phyloP scores from a whole-genome alignment of 1,140 invertebrate species.

The Lucilia cuprina region DNA sequence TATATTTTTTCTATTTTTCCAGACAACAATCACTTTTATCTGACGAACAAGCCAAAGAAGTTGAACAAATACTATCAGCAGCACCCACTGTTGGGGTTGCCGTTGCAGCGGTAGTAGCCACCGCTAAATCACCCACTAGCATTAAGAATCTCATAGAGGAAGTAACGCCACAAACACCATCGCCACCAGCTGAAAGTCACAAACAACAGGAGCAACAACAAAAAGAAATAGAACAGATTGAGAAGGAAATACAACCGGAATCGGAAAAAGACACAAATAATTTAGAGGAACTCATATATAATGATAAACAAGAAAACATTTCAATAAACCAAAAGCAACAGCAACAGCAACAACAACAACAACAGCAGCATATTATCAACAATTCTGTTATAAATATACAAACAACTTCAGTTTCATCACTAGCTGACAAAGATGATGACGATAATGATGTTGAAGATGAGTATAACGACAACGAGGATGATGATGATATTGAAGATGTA shows the following conservation, averaged over 20 bases:
- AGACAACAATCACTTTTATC: conserved; percentile 80
- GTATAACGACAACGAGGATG: conserved; percentile 39
- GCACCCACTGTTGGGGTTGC: conserved; percentile 52
- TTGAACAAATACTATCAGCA: conserved; percentile 77
- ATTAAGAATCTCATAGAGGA: conserved; percentile 58
- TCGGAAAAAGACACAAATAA: conserved; percentile 10
- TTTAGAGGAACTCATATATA: background rate
- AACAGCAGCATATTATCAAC: conserved; percentile 3
- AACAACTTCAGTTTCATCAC: background rate
- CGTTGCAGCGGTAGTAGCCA: conserved; percentile 58
- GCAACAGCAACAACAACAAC: conserved; percentile 33
- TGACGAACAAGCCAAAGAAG: conserved; percentile 86
- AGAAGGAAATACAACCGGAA: conserved; percentile 10
- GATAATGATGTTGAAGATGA: conserved; percentile 42
- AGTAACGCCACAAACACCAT: conserved; percentile 39
- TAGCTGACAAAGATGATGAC: conserved; percentile 37
- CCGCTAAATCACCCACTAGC: conserved; percentile 57
- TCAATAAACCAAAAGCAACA: conserved; percentile 42
- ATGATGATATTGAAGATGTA: conserved; percentile 51
- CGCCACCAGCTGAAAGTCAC: conserved; percentile 28
- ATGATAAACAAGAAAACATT: conserved; percentile 20
- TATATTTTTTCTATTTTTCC: conserved; percentile 40
- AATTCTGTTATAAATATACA: background rate
- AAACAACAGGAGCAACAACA: conserved; percentile 45
- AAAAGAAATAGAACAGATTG: conserved; percentile 50